A percentile compares a stretch with the other conserved stretches of the same genome.
Evolutionary conservation across 2,797 vertebrate genomes (phyloP).

Genomic region (Rhynchotus rufescens): DNA sequence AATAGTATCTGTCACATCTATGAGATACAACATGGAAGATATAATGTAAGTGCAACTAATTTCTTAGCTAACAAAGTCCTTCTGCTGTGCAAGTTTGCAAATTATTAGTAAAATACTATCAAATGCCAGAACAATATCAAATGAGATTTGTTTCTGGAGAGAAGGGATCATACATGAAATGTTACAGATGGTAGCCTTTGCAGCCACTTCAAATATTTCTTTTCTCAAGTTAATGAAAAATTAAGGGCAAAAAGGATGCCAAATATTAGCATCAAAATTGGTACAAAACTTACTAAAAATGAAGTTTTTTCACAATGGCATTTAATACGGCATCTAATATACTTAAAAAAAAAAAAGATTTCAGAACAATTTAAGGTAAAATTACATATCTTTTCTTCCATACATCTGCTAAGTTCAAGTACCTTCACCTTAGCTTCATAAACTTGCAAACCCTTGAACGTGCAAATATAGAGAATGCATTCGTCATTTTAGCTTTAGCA

Average conservation of each 20-base stretch:
- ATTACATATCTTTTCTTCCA: accelerated
- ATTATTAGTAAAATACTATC: background rate
- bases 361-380: background rate
- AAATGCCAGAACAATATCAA: background rate
- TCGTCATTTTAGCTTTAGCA: background rate
- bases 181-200: background rate
- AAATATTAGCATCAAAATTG: background rate
- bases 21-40: background rate
- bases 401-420: background rate
- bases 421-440: background rate
- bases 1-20: background rate
- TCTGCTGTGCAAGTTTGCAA: background rate
- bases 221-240: background rate
- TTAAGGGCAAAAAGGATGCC: background rate
- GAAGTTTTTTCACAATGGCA: too few relatives aligned
- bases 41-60: background rate
- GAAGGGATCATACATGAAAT: background rate
- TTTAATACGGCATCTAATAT: background rate
- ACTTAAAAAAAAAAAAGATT: background rate
- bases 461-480: background rate
- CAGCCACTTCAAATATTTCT: background rate
- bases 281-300: background rate
- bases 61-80: background rate
- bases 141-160: background rate
- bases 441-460: background rate